Evolutionary conservation across 2,797 vertebrate species (phyloP), one percentile per base, ranked within the genome.

Genomic region (Lepidocolaptes lacrymiger): DNA sequence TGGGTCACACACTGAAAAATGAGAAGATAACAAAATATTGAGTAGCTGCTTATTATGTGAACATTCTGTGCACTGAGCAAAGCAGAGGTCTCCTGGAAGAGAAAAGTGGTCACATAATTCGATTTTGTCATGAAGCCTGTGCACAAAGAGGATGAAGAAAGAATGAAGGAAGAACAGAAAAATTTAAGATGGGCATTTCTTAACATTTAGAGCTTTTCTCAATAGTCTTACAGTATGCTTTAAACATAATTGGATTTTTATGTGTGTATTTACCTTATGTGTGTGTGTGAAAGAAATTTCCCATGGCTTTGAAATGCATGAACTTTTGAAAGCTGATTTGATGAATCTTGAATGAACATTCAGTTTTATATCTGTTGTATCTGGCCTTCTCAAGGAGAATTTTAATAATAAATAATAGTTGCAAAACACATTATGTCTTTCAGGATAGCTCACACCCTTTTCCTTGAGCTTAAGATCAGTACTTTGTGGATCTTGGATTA

Each of bases 41-140:
- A 95, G 62, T 75, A 74, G 68, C n/a, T 89, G 48, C 79, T 94
- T 82, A 81, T 96, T 96, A 94, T 91, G 62, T 72, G 89, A 89
- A 48, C 17, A n/a, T 78, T 77, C 48, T 78, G 41, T 62, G 72
- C 66, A 43, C 56, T 37, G 74, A 94, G 85, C 0, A 46, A 91
- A 91, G 86, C 77, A 88, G 82, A 96, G 75, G 64, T 89, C 87
- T 55, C 15, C 26, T 52, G 58, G 64, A 89, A 85, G 71, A 89
- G 78, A 76, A 73, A 80, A 88, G 39, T 66, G 48, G 86, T 90
- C 62, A 69, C 74, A 44, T 93, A 92, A 94, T 89, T 94, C 85
- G 79, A 84, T 91, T 92, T 83, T 89, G 37, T 88, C 68, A 62
- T 44, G 74, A 89, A 75, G 19, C 22, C 61, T 75, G 46, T 52